Evolutionary conservation across 2,888 invertebrate species (phyloP), one percentile per base, ranked within the genome.

Genomic region (Pogonocherus hispidulus): DNA sequence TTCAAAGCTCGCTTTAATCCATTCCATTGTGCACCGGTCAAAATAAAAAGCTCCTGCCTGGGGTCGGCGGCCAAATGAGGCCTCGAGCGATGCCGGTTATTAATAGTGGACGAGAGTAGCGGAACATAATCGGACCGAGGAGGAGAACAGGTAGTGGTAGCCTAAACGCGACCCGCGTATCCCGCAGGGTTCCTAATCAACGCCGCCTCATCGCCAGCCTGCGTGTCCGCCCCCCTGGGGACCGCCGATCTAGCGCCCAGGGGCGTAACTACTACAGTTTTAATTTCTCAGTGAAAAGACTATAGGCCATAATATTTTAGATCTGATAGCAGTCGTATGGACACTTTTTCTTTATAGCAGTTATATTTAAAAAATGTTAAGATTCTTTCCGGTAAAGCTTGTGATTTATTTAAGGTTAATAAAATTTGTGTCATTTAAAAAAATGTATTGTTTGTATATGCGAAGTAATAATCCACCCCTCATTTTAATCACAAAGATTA

Each of bases 131-230:
- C 23, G 52, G 49, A 52, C 49, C 49, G 51, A 63, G 67, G 44
- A 63, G 67, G 44, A 63, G 67, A 67, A 63, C 67, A 67, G 71
- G 72, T 71, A 74, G 72, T 72, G 72, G 74, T 73, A 74, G 74
- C 74, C 69, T 73, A 74, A 72, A 71, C 71, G 74, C 71, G 67
- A 70, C 70, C 46, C 55, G 27, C 8, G n/a, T 41, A 73, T 77
- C 78, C 78, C 77, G 77, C 73, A 55, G 78, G 66, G 73, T 66
- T 63, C 74, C 74, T 77, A 78, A 78, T 76, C 78, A 78, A 78
- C 55, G 35, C 55, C 55, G 41, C 72, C 16, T 41, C 2, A 14
- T 11, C 3, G 72, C 63, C 70, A 65, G 69, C 70, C 71, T 64
- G 66, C 66, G 59, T 51, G 14, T 41, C 41, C 51, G 54, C 55